Evolutionary conservation across 2,888 invertebrate genomes (phyloP).

Genomic region (Harpalus rubripes): DNA sequence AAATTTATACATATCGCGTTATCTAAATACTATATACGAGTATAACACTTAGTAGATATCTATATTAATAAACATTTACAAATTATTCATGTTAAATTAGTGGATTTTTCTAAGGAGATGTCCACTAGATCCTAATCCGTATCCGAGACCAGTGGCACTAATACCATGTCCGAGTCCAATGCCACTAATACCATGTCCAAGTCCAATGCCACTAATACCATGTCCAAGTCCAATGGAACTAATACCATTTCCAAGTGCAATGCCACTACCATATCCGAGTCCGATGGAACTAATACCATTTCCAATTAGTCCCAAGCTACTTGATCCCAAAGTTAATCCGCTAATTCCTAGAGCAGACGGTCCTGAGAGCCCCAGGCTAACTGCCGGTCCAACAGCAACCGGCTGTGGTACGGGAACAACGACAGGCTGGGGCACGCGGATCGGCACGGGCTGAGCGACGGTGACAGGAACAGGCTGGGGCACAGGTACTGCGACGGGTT

Average conservation of each 20-base stretch:
- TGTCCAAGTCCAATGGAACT: constrained; percentile 59
- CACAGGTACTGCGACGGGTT: constrained; percentile 67
- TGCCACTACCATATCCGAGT: no score
- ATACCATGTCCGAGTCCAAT: constrained; percentile 60
- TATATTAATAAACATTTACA: constrained; percentile 14
- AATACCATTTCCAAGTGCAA: constrained; percentile 62
- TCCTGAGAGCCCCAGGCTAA: constrained; percentile 25
- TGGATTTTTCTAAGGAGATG: constrained; percentile 58
- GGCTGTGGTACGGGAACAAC: constrained; percentile 42
- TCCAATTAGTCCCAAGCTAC: constrained; percentile 63
- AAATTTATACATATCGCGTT: constrained; percentile 47
- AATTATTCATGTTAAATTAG: constrained; percentile 44
- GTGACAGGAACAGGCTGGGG: constrained; percentile 70
- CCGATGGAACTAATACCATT: constrained; percentile 56
- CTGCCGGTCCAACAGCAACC: constrained; percentile 21
- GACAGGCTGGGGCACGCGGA: constrained; percentile 66
- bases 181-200: constrained; percentile 55
- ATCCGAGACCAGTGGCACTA: constrained; percentile 63
- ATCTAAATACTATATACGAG: constrained; percentile 21
- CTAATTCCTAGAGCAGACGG: constrained; percentile 35
- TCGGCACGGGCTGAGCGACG: constrained; percentile 62
- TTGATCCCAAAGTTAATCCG: constrained; percentile 55
- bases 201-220: constrained; percentile 60
- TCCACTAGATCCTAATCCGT: constrained; percentile 68
- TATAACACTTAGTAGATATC: constrained; percentile 6